phyloP scores from a whole-genome alignment of 37 sponge, comb jelly and placozoan species.

The Mnemiopsis leidyi region DNA sequence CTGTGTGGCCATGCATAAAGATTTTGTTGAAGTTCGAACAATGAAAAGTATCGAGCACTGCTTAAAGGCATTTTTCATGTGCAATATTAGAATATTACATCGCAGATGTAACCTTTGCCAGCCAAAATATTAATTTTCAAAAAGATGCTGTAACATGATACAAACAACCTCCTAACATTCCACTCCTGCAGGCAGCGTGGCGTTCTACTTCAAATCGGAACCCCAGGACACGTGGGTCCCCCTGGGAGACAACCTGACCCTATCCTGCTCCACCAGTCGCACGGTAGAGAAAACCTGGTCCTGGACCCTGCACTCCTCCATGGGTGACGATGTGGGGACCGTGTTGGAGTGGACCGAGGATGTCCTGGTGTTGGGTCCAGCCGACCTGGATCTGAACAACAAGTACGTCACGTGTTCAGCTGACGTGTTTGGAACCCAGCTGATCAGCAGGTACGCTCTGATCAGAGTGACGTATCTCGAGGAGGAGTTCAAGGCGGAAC shows the following conservation, averaged over 20 bases:
- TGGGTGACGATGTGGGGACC: background rate
- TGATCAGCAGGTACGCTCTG: constrained; percentile 11
- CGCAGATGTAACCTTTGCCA: too few species aligned
- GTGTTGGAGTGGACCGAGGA: background rate
- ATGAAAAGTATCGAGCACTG: too few species aligned
- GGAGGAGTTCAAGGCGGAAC: constrained; percentile 15
- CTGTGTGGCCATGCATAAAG: too few species aligned
- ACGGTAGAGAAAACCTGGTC: constrained; percentile 26
- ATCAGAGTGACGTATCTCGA: background rate
- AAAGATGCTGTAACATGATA: too few species aligned
- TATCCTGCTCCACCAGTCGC: constrained; percentile 24
- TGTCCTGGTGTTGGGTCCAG: background rate
- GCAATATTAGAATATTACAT: too few species aligned
- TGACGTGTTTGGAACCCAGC: constrained; percentile 34
- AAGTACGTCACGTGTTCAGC: constrained; percentile 42
- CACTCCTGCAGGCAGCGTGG: background rate
- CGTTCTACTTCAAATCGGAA: constrained; percentile 36
- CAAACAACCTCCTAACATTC: background rate
- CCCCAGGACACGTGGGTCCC: constrained; percentile 5
- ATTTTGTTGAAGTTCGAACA: too few species aligned
- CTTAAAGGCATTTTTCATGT: too few species aligned
- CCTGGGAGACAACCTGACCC: background rate
- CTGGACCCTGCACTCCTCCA: background rate
- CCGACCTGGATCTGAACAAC: background rate
- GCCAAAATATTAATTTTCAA: too few species aligned